phyloP scores from a whole-genome alignment of 2,797 vertebrate genomes.

The Cyprinodon diabolis region DNA sequence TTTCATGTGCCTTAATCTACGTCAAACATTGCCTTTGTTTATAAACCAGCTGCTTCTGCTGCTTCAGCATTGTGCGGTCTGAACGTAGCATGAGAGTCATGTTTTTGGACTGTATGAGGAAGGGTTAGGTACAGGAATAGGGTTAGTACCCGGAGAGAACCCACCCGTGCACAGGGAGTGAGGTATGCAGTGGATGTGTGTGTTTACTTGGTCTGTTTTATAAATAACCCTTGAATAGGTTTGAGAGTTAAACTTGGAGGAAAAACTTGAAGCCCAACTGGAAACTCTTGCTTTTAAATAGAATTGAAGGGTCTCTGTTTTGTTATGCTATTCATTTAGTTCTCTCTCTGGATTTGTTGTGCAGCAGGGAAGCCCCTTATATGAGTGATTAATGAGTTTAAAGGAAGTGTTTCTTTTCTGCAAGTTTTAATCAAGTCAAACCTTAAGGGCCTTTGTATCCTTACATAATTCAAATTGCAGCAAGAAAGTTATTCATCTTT shows the following conservation, averaged over 20 bases:
- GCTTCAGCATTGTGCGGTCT: too few species aligned
- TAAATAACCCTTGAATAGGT: background rate
- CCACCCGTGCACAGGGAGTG: background rate
- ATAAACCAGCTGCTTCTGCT: too few species aligned
- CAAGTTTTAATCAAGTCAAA: constrained; percentile 3
- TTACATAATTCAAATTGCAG: background rate
- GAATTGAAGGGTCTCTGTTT: background rate
- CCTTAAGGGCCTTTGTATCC: background rate
- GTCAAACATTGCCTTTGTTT: too few species aligned
- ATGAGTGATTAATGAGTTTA: constrained; percentile 1
- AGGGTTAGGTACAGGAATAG: too few species aligned
- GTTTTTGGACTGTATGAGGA: too few species aligned
- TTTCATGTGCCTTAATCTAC: too few species aligned
- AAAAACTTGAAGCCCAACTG: too few species aligned
- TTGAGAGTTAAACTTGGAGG: background rate
- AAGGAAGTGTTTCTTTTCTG: background rate
- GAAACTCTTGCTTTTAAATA: background rate
- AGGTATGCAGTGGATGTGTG: background rate
- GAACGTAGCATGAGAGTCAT: too few species aligned
- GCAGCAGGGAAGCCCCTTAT: background rate
- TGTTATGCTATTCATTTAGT: background rate
- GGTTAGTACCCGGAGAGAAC: too few species aligned
- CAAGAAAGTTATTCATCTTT: background rate
- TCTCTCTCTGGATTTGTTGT: background rate
- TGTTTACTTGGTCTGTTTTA: background rate